Evolutionary conservation across 2,888 invertebrate genomes (phyloP).

Genomic region (Autographa pulchrina): DNA sequence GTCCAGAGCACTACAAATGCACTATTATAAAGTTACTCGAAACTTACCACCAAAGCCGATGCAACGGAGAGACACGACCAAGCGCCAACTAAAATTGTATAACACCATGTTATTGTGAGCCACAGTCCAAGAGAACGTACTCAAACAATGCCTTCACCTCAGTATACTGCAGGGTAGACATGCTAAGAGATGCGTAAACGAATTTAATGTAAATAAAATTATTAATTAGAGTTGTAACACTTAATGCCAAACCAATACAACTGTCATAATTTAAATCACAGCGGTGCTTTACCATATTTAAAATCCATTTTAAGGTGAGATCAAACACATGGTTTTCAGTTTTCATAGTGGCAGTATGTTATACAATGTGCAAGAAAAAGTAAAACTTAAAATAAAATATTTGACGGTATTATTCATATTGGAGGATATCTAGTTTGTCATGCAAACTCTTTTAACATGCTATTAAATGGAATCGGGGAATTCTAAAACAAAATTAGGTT

Average conservation of each 20-base stretch:
- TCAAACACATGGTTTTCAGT: background rate
- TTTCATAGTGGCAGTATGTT: background rate
- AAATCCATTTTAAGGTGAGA: background rate
- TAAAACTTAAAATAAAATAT: background rate
- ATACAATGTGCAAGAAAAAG: background rate
- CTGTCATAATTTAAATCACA: background rate
- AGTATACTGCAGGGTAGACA: constrained; percentile 48
- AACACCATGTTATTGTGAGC: constrained; percentile 50
- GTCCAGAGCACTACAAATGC: constrained; percentile 76
- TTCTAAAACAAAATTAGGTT: background rate
- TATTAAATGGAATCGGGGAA: background rate
- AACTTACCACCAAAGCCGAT: constrained; percentile 80
- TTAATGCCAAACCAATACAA: background rate
- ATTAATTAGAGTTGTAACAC: constrained; percentile 13
- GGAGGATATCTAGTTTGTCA: background rate
- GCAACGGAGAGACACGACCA: constrained; percentile 49
- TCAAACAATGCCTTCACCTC: constrained; percentile 53
- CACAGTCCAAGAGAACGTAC: constrained; percentile 31
- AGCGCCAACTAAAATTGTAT: constrained; percentile 82
- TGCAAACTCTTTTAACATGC: background rate
- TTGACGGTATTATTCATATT: background rate
- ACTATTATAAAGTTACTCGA: constrained; percentile 80
- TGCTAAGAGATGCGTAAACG: constrained; percentile 39
- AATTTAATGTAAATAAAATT: constrained; percentile 28
- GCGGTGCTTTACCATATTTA: background rate